Evolutionary conservation across 2,797 vertebrate genomes (phyloP).

Genomic region (Liparis tanakae): DNA sequence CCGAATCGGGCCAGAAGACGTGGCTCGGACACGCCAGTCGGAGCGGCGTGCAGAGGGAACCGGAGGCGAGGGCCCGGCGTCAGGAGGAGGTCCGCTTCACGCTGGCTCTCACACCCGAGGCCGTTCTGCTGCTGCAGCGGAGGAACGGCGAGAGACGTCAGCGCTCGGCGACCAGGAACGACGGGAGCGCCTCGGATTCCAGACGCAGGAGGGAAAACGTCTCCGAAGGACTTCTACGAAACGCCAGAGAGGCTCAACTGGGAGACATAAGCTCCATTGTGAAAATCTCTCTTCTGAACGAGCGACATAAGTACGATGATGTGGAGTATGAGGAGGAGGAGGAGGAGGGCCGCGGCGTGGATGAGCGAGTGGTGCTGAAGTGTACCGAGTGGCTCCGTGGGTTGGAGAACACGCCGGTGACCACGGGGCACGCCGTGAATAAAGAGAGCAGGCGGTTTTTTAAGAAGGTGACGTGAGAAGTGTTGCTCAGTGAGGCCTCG

Average conservation of each 20-base stretch:
- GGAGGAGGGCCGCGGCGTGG: conserved; percentile 57
- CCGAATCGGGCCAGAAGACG: conserved; percentile 52
- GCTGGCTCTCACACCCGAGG: conserved; percentile 83
- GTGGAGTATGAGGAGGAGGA: conserved; percentile 87
- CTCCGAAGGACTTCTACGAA: conserved; percentile 42
- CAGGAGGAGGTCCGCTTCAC: conserved; percentile 73
- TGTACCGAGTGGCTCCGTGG: conserved; percentile 91
- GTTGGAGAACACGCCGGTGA: conserved; percentile 81
- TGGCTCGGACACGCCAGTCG: conserved; percentile 23
- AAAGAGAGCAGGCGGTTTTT: conserved; percentile 39
- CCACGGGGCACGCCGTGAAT: conserved; percentile 25
- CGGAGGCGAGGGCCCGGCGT: conserved; percentile 19
- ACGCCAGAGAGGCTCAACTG: conserved; percentile 1
- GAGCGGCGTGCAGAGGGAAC: conserved; percentile 26
- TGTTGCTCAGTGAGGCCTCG: background rate
- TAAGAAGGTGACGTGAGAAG: conserved; percentile 25
- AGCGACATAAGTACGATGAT: conserved; percentile 88
- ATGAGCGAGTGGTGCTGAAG: conserved; percentile 85
- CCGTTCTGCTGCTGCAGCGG: conserved; percentile 80
- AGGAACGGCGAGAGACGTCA: conserved; percentile 77
- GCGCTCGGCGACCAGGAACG: conserved; percentile 29
- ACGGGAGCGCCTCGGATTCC: conserved; percentile 39
- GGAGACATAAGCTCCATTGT: conserved; percentile 76
- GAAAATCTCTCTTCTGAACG: conserved; percentile 88
- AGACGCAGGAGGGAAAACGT: conserved; percentile 54